These are phyloP conservation scores for Gallinago solitaria DNA, from an alignment of 2,797 vertebrate genomes.

Conservation along the genomic window DNA sequence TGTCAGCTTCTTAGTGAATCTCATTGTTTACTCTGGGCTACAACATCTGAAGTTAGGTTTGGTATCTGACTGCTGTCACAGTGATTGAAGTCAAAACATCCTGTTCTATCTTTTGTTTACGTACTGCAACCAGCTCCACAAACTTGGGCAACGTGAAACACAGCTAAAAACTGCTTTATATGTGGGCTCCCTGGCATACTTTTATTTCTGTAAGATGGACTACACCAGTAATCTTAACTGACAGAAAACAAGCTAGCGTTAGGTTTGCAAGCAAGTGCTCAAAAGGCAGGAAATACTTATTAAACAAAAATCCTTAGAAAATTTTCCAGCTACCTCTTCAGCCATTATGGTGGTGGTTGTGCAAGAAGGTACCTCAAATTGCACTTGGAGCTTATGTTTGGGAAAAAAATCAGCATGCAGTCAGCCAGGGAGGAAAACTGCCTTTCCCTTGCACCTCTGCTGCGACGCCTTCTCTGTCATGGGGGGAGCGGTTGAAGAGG, in stretches of 20 bases:
- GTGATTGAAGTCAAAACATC: slow-evolving; percentile 41
- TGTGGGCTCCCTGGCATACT: not conserved
- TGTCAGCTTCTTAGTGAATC: slow-evolving; percentile 17
- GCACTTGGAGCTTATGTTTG: not conserved
- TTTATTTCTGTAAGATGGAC: not conserved
- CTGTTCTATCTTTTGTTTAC: slow-evolving; percentile 1
- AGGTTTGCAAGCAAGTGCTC: not conserved
- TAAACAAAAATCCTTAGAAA: not conserved
- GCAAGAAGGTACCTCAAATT: not conserved
- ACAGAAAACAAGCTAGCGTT: not conserved
- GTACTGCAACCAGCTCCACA: not conserved
- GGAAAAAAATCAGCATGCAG: not conserved
- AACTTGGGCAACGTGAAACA: not conserved
- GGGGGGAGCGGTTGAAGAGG: not conserved
- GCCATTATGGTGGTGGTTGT: not conserved
- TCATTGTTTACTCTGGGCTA: slow-evolving; percentile 46
- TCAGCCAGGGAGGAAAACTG: not conserved
- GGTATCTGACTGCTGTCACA: slow-evolving; percentile 44
- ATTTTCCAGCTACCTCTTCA: not conserved
- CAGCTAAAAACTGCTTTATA: slow-evolving; percentile 8
- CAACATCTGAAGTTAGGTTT: slow-evolving; percentile 26
- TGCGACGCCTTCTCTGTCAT: not conserved
- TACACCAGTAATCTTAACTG: not conserved
- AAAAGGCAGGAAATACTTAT: not conserved
- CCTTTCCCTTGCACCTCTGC: not conserved